Conservation (phyloP, 2,113 vertebrate species). For the Lepus americanus region DNA sequence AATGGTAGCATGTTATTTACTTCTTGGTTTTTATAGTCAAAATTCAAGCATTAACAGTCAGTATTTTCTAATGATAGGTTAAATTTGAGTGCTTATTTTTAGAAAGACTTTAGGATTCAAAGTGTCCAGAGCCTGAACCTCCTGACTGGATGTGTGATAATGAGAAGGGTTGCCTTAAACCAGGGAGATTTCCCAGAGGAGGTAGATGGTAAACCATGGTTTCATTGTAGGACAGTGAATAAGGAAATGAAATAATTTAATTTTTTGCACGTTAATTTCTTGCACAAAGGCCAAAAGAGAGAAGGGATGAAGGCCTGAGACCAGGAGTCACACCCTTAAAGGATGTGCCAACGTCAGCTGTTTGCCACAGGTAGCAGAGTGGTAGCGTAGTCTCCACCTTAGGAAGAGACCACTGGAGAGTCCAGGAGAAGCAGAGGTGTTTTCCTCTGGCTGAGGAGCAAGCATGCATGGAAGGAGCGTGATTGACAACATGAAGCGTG, state of each 20-base stretch:
- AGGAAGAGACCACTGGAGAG: neutral
- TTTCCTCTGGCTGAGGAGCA: neutral
- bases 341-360: too few relatives aligned
- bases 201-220: neutral
- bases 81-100: constrained; percentile 6
- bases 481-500: neutral
- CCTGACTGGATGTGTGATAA: neutral
- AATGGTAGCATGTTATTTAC: neutral
- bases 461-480: fast-evolving
- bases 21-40: constrained; percentile 54
- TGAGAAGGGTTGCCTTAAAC: neutral
- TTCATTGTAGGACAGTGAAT: neutral
- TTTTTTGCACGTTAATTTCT: neutral
- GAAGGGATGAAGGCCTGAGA: neutral
- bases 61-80: constrained; percentile 78
- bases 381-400: neutral
- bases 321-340: neutral
- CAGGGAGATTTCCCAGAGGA: neutral
- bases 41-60: constrained; percentile 62
- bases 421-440: neutral
- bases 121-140: neutral
- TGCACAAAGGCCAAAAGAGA: neutral
- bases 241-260: neutral
- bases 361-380: neutral
- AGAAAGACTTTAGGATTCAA: constrained; percentile 2